phyloP scores from a whole-genome alignment of 1,140 invertebrate genomes.

The Ectropis grisescens region DNA sequence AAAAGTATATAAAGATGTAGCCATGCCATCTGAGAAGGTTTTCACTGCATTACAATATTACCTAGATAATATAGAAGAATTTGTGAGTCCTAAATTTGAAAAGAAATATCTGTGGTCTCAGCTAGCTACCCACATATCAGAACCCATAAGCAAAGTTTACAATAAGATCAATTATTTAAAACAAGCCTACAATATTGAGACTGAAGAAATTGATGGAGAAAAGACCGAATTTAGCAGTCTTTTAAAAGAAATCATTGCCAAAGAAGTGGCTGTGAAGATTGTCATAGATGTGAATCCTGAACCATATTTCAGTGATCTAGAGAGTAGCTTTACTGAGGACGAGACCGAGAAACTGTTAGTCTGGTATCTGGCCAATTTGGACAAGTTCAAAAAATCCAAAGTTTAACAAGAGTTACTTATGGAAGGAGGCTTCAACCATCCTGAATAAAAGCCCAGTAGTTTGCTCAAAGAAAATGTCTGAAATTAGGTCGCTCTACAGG shows the following conservation, averaged over 20 bases:
- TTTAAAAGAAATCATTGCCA: constrained; percentile 37
- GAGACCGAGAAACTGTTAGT: constrained; percentile 36
- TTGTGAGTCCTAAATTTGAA: constrained; percentile 42
- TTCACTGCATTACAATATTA: constrained; percentile 40
- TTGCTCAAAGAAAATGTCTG: constrained; percentile 54
- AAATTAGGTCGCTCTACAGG: constrained; percentile 47
- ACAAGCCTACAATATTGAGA: constrained; percentile 25
- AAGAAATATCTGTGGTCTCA: constrained; percentile 51
- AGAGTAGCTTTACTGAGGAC: too few relatives aligned
- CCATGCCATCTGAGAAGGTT: constrained; percentile 31
- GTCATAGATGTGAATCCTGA: constrained; percentile 15
- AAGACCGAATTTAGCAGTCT: constrained; percentile 25
- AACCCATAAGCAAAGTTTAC: constrained; percentile 34
- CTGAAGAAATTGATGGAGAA: constrained; percentile 14
- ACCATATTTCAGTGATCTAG: too few relatives aligned
- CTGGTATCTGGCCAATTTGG: constrained; percentile 55
- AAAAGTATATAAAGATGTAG: constrained; percentile 33
- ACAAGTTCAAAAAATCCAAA: constrained; percentile 60
- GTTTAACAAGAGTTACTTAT: constrained; percentile 41
- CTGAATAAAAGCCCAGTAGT: constrained; percentile 41
- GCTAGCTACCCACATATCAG: constrained; percentile 31
- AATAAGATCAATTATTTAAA: constrained; percentile 54
- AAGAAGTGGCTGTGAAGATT: constrained; percentile 31
- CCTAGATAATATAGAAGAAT: constrained; percentile 45
- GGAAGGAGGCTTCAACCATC: constrained; percentile 45